Base-by-base conservation (phyloP, 1,140 invertebrate genomes). In the Scaptomyza montana region DNA sequence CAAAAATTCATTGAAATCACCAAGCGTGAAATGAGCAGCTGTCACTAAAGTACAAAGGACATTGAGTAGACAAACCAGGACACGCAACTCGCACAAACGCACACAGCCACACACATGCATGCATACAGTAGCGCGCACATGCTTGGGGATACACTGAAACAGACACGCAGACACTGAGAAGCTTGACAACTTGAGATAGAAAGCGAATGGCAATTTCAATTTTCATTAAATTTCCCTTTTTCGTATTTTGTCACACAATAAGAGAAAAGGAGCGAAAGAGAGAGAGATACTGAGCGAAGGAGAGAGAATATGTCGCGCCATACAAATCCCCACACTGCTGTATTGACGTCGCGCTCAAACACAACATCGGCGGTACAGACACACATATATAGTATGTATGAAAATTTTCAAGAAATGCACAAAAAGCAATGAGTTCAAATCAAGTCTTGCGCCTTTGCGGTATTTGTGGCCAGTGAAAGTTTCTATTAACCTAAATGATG, bases 21-120 rank as follows among this genome's bases (percentile, higher is more conserved):
- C 69, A 65, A 87, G 84, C 82, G 82, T 87, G 82, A 87, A 87
- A 87, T 87, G 82, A 87, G 84, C 84, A 87, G 84, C 84, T 87
- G 84, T 87, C 84, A 89, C 79, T 78, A 62, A 50, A 75, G 75
- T 72, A 89, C 82, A 86, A 86, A 86, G 36, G 84, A 78, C 74
- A 54, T 43, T 33, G 56, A 76, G 74, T 63, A 67, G 59, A 47
- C 63, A 63, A 45, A 39, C 64, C 46, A 50, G 49, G 53, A 49
- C 56, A 66, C 55, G 63, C 66, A 63, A 57, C 55, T 55, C 66
- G 60, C 46, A 45, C 49, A 30, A 19, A 62, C 61, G 68, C 74
- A 60, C 62, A 57, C 55, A 60, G 59, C 60, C 46, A 47, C 49
- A 30, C 25, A 59, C 65, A 72, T 66, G 55, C 62, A 57, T 50